Evolutionary conservation across 2,113 vertebrate genomes (phyloP).

Genomic region (Perca schrenkii): DNA sequence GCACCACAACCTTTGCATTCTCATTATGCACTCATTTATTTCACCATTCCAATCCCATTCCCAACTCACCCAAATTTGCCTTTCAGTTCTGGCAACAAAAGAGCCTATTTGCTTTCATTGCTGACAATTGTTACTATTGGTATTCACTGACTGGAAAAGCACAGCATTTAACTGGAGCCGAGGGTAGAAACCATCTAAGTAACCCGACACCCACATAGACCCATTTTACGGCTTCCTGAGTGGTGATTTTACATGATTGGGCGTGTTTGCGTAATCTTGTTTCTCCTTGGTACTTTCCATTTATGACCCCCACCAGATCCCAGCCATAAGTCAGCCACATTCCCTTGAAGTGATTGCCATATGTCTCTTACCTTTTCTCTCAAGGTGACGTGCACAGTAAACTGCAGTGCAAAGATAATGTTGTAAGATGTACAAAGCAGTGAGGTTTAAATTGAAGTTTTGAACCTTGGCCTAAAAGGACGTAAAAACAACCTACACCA

Average conservation of each 20-base stretch:
- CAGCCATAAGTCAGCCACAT: slow-evolving; percentile 65
- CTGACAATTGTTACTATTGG: slow-evolving; percentile 26
- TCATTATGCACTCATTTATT: slow-evolving; percentile 28
- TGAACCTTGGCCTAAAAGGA: background rate
- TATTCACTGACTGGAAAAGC: slow-evolving; percentile 46
- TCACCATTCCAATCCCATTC: slow-evolving; percentile 23
- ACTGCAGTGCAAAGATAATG: background rate
- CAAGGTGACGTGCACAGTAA: slow-evolving; percentile 61
- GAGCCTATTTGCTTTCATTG: slow-evolving; percentile 38
- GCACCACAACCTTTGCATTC: slow-evolving; percentile 28
- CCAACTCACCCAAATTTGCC: slow-evolving; percentile 28
- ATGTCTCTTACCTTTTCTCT: slow-evolving; percentile 46
- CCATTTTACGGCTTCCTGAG: slow-evolving; percentile 68
- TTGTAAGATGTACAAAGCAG: background rate
- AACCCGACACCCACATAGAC: slow-evolving; percentile 67
- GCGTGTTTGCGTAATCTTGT: slow-evolving; percentile 79
- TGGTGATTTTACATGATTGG: slow-evolving; percentile 68
- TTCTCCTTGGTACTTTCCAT: slow-evolving; percentile 81
- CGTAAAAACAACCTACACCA: slow-evolving; percentile 3
- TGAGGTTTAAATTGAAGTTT: slow-evolving; percentile 5
- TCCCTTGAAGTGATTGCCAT: slow-evolving; percentile 54
- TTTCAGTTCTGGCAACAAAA: slow-evolving; percentile 28
- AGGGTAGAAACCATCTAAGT: slow-evolving; percentile 71
- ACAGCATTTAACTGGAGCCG: slow-evolving; percentile 50
- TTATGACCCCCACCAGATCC: slow-evolving; percentile 64